Conservation (phyloP, 2,888 invertebrate species). For the Agrochola litura region DNA sequence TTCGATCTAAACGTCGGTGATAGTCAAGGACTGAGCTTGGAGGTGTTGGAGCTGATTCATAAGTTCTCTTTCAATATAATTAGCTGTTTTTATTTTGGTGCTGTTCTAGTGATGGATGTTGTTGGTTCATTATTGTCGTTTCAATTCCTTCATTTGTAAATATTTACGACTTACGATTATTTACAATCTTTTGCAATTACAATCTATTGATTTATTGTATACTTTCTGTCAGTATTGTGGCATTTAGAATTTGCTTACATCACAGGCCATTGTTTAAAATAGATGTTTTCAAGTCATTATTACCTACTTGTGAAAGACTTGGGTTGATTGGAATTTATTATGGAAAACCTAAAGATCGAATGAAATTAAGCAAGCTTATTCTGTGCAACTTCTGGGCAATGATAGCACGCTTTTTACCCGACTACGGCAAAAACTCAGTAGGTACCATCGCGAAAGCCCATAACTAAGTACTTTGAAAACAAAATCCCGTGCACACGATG, state of each 20-base stretch:
- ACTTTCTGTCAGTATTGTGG: not conserved
- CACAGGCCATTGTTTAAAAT: slow-evolving; percentile 22
- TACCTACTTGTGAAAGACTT: not conserved
- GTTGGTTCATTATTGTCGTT: slow-evolving; percentile 4
- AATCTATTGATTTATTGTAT: not conserved
- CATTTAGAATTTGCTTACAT: not conserved
- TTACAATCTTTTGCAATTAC: not conserved
- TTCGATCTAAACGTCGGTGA: slow-evolving; percentile 45
- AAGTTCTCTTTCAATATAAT: slow-evolving; percentile 18
- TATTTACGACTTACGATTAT: not conserved
- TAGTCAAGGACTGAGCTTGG: slow-evolving; percentile 46
- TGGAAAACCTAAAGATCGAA: not conserved
- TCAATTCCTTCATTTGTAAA: not conserved
- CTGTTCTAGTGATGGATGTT: not conserved
- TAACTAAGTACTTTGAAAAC: too few relatives aligned
- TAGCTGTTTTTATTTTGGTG: slow-evolving; percentile 7
- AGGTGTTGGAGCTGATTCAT: not conserved
- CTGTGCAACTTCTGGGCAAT: not conserved
- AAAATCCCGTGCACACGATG: too few relatives aligned
- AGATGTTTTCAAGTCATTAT: not conserved
- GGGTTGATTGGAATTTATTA: not conserved
- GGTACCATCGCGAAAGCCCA: too few relatives aligned
- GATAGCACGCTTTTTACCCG: not conserved
- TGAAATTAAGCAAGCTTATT: not conserved
- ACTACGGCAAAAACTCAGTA: not conserved